A percentile compares a stretch with the other conserved stretches of the same genome.
These are phyloP conservation scores for Chaetophractus vellerosus DNA, from an alignment of 2,797 vertebrate species.

Conservation along the genomic window DNA sequence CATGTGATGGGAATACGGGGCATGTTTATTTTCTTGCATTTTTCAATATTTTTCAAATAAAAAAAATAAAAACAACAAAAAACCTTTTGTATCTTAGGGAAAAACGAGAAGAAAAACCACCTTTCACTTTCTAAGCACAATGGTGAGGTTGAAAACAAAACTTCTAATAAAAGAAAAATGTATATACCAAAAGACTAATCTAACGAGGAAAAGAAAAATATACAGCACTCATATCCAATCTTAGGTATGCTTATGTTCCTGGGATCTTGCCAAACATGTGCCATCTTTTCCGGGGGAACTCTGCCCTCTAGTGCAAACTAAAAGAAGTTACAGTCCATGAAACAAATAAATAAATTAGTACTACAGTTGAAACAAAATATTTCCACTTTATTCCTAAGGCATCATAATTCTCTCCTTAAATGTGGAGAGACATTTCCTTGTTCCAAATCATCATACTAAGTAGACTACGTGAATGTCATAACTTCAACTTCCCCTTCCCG, in stretches of 20 bases:
- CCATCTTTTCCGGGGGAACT: slow-evolving; percentile 58
- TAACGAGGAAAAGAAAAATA: slow-evolving; percentile 74
- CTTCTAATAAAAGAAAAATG: slow-evolving; percentile 72
- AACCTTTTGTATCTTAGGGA: neutral
- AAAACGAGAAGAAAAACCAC: slow-evolving; percentile 58
- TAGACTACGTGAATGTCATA: neutral
- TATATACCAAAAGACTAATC: slow-evolving; percentile 76
- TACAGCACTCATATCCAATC: neutral
- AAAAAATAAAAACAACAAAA: neutral
- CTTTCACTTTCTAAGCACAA: slow-evolving; percentile 60
- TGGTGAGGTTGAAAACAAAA: slow-evolving; percentile 69
- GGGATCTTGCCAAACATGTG: slow-evolving; percentile 54
- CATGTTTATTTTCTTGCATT: slow-evolving; percentile 56
- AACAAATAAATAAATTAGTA: neutral
- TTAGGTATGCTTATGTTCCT: slow-evolving; percentile 35
- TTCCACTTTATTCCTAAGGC: neutral
- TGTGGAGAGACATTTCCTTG: neutral
- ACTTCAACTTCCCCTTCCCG: neutral
- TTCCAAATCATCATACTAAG: neutral
- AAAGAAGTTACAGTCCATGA: slow-evolving; percentile 48
- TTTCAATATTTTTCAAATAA: neutral
- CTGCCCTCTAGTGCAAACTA: slow-evolving; percentile 88
- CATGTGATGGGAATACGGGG: neutral
- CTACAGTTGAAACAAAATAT: neutral
- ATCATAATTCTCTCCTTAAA: slow-evolving; percentile 17